Percentiles rank a stretch among this genome's conserved stretches.
Evolutionary conservation across 2,797 vertebrate species (phyloP).

Genomic region (Eptatretus atami): DNA sequence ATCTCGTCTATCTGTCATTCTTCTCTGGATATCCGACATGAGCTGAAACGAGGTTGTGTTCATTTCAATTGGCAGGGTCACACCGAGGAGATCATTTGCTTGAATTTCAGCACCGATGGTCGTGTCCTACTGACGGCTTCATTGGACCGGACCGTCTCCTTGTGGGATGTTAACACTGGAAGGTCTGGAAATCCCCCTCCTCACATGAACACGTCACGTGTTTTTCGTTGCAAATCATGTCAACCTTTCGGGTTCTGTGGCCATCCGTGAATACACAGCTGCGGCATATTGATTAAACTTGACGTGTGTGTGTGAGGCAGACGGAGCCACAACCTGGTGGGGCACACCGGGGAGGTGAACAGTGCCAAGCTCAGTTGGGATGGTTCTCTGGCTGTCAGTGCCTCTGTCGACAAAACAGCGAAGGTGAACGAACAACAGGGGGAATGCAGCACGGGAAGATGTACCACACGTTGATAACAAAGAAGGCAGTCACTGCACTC

Average conservation of each 20-base stretch:
- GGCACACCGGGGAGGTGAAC: slow-evolving; percentile 51
- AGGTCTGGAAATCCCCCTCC: slow-evolving; percentile 20
- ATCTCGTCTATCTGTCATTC: too few relatives aligned
- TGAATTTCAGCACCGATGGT: slow-evolving; percentile 52
- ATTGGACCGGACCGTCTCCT: slow-evolving; percentile 43
- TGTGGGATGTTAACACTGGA: slow-evolving; percentile 52
- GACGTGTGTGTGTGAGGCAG: slow-evolving; percentile 15
- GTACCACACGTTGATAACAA: too few relatives aligned
- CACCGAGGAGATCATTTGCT: slow-evolving; percentile 42
- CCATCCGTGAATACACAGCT: too few relatives aligned
- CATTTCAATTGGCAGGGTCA: slow-evolving; percentile 27
- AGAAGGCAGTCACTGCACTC: too few relatives aligned
- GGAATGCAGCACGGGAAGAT: too few relatives aligned
- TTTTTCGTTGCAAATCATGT: neutral
- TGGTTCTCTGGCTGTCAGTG: slow-evolving; percentile 39
- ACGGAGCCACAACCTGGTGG: slow-evolving; percentile 28
- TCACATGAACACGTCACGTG: neutral
- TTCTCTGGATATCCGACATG: neutral
- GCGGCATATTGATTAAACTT: too few relatives aligned
- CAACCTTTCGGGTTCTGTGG: neutral
- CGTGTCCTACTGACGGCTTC: slow-evolving; percentile 54
- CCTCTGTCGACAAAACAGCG: slow-evolving; percentile 65
- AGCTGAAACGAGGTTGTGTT: neutral
- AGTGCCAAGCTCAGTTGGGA: slow-evolving; percentile 72
- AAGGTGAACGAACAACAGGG: slow-evolving; percentile 23